These are phyloP conservation scores for Cottoperca gobio DNA, from an alignment of 2,797 vertebrate species.

Conservation along the genomic window DNA sequence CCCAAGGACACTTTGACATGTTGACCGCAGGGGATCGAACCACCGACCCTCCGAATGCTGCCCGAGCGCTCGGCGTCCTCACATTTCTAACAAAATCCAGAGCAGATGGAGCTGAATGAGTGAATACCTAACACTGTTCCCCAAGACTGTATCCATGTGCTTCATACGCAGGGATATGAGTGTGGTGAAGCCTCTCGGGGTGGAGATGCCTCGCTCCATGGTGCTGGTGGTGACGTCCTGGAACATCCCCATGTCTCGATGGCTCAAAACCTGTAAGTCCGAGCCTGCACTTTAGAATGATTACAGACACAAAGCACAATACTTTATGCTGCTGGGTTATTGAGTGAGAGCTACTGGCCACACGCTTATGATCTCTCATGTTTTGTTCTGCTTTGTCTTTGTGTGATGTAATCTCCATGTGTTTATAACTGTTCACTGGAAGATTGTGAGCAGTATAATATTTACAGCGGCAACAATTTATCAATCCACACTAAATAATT, in stretches of 20 bases:
- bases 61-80: no score
- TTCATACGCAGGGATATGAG: conserved; percentile 86
- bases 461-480: neutral
- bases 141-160: neutral
- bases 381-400: no score
- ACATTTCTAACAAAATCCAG: no score
- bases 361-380: no score
- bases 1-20: no score
- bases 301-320: neutral
- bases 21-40: no score
- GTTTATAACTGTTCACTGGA: neutral
- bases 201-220: conserved; percentile 94
- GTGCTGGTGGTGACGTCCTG: conserved; percentile 93
- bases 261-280: conserved; percentile 92
- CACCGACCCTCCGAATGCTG: no score
- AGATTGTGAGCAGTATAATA: neutral
- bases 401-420: no score
- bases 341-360: no score
- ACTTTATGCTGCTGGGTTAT: no score
- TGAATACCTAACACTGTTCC: no score
- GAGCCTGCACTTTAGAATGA: neutral
- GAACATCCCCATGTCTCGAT: conserved; percentile 95
- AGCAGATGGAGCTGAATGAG: no score
- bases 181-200: conserved; percentile 88
- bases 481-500: neutral